phyloP scores from a whole-genome alignment of 2,888 invertebrate genomes.

The Rotaria socialis region DNA sequence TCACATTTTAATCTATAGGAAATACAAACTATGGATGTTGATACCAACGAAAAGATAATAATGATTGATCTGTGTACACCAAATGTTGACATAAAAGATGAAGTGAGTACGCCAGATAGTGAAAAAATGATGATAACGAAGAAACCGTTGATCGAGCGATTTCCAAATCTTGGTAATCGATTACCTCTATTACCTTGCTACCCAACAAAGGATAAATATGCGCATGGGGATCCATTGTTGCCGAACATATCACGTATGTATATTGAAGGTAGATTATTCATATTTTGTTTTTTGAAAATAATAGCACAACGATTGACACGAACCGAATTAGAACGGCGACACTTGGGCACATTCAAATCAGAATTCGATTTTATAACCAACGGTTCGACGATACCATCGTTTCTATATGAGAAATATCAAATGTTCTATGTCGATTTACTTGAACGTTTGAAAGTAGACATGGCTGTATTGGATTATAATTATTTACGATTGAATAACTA shows the following conservation, averaged over 20 bases:
- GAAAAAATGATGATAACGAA: too few relatives aligned
- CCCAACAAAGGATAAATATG: too few relatives aligned
- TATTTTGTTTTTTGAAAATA: too few relatives aligned
- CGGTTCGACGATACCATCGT: background rate
- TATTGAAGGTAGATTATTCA: background rate
- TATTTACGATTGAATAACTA: background rate
- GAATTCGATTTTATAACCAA: background rate
- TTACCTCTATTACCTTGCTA: too few relatives aligned
- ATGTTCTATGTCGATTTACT: background rate
- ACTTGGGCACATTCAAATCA: background rate
- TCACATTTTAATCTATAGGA: accelerated
- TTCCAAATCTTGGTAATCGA: background rate
- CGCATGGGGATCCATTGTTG: background rate
- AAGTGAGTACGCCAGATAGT: accelerated
- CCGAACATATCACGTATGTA: background rate
- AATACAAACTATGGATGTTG: accelerated
- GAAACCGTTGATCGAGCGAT: too few relatives aligned
- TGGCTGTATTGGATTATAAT: background rate
- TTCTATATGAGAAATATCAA: background rate
- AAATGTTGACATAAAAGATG: too few relatives aligned
- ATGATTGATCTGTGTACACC: too few relatives aligned
- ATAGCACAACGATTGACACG: background rate
- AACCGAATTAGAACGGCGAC: background rate
- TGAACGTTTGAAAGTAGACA: background rate
- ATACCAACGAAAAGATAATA: accelerated